Conservation (phyloP, 2,888 invertebrate genomes). For the Coenonympha arcania region DNA sequence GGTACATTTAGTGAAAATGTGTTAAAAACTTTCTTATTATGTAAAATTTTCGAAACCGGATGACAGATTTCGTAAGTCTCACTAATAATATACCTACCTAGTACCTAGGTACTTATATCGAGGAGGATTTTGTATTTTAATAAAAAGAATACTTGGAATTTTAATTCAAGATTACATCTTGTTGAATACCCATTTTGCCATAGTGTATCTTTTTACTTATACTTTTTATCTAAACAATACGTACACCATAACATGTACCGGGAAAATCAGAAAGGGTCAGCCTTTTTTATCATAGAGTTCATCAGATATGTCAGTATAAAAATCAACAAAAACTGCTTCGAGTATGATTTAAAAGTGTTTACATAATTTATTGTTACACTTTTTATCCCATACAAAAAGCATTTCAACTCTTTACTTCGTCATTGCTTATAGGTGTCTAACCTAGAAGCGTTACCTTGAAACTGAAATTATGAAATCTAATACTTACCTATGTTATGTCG, state of each 20-base stretch:
- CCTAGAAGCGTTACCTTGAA: too few relatives aligned
- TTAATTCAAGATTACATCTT: too few relatives aligned
- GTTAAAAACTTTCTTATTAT: constrained; percentile 21
- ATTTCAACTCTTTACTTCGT: neutral
- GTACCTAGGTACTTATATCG: too few relatives aligned
- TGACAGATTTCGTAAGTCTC: neutral
- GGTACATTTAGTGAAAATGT: constrained; percentile 10
- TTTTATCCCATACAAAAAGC: neutral
- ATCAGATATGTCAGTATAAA: neutral
- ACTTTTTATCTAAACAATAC: too few relatives aligned
- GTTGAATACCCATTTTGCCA: too few relatives aligned
- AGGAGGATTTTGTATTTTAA: too few relatives aligned
- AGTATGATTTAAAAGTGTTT: neutral
- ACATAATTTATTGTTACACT: neutral
- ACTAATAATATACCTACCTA: neutral
- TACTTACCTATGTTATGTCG: neutral
- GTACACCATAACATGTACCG: too few relatives aligned
- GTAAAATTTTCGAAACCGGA: constrained; percentile 17
- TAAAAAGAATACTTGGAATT: too few relatives aligned
- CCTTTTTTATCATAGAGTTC: neutral
- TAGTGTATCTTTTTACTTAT: too few relatives aligned
- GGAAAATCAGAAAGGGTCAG: neutral
- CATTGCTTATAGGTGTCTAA: neutral
- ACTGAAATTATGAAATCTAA: too few relatives aligned
- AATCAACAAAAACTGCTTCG: neutral